Evolutionary conservation across 1,140 invertebrate species (phyloP), one percentile per base, ranked within the genome.

Genomic region (Drosophila leontia): DNA sequence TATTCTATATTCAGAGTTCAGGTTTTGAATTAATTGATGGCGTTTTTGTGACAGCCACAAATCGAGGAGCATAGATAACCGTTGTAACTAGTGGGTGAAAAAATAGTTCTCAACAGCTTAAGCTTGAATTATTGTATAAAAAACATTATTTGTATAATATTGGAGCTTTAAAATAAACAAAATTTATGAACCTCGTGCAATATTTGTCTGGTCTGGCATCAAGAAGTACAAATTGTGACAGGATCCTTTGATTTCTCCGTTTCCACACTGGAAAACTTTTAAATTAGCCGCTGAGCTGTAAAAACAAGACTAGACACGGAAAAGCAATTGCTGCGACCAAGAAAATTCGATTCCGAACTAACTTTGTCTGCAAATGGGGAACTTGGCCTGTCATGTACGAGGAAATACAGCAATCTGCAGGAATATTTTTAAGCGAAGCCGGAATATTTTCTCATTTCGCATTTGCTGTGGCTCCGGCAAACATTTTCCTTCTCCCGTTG

Each of bases 11-110:
- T 29, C 23, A 68, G 57, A 80, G 44, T 34, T n/a, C 51, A 44
- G 51, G 53, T 53, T 82, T 78, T 81, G 75, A 82, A 86, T 85
- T 78, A 84, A 85, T 82, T 82, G 82, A 85, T 78, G 55, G 78
- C 51, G 75, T 82, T 86, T 80, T 72, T 78, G 45, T 75, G 75
- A 78, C 82, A 86, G 58, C 39, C 64, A 45, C 35, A 41, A 76
- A 74, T 55, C 35, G 37, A 37, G 37, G 32, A 26, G 47, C n/a
- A 56, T 55, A 67, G 71, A 67, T 62, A 57, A 70, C 44, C 69
- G 23, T 57, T 15, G 32, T 23, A 19, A 34, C 32, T 32, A 44
- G 61, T n/a, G 35, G 23, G 19, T 12, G 11, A 64, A 44, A 34
- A 57, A 42, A 29, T 53, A 13, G 35, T 41, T 12, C 32, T 17